These are phyloP conservation scores for Ips nitidus DNA, from an alignment of 1,140 invertebrate genomes.

Conservation along the genomic window DNA sequence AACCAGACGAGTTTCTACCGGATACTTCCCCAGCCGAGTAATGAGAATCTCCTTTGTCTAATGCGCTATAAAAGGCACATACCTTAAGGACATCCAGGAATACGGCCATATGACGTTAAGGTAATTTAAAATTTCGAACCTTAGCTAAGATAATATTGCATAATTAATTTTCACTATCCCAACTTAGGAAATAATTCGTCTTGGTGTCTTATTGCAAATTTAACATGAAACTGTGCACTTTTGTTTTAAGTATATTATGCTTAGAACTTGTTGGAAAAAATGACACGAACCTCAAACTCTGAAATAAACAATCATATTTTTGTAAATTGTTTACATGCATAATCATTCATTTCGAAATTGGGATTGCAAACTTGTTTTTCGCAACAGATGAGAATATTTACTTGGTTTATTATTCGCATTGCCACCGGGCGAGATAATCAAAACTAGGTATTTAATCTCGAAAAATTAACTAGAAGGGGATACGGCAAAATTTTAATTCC, in stretches of 20 bases:
- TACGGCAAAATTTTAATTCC: neutral
- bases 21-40: neutral
- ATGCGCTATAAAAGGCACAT: neutral
- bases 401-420: too few species aligned
- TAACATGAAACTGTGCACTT: neutral
- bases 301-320: too few species aligned
- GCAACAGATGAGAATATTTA: too few species aligned
- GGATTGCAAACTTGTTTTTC: too few species aligned
- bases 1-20: neutral
- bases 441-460: too few species aligned
- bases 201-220: neutral
- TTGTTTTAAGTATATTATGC: neutral
- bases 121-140: conserved; percentile 8
- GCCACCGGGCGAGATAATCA: too few species aligned
- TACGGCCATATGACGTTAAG: neutral
- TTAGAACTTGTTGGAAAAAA: too few species aligned
- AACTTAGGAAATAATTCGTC: too few species aligned
- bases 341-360: too few species aligned
- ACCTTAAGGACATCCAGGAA: neutral
- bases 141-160: neutral
- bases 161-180: neutral
- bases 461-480: too few species aligned
- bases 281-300: too few species aligned
- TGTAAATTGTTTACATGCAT: too few species aligned
- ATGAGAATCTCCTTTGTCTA: conserved; percentile 1